Evolutionary conservation across 2,113 vertebrate genomes (phyloP), one percentile per base, ranked within the genome.

Genomic region (Tetrao urogallus): DNA sequence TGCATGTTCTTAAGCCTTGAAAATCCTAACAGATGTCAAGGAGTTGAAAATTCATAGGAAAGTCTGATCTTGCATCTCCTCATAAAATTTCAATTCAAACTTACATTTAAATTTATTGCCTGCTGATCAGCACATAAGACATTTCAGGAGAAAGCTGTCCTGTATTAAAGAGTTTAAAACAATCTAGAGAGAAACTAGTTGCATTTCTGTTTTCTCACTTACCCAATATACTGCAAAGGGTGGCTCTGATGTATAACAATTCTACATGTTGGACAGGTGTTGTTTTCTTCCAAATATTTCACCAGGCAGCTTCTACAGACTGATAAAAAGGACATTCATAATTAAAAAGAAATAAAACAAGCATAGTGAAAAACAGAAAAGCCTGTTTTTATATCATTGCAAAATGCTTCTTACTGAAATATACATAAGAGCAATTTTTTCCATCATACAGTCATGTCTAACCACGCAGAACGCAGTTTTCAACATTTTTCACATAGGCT

Each of bases 241-340:
- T 99, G 99, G 94, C 99, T 99, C 98, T 99, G 99, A 96, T 99
- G 99, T 98, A 99, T 99, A 95, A 99, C 99, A 86, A 99, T 99
- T 97, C 99, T 98, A 97, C 99, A 99, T 4, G 99, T 99, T 32
- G 99, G 99, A 82, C 99, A 99, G 38, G 99, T 99, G 98, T 99
- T 99, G 97, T 99, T 99, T 97, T 99, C 99, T 89, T 99, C 99
- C 96, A 99, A 97, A 82, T 99, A 99, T 93, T 99, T 99, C 90
- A 99, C 99, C 96, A 99, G 98, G 96, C 99, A 99, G 97, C 99
- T 99, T 97, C 99, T 98, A 96, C 99, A 99, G 97, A 99, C 99
- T 99, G 97, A 3, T 34, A 78, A 93, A 16, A 95, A 34, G 64
- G 80, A 85, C 14, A 92, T 24, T 30, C 6, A 66, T 17, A 16